Percentiles rank a stretch among this genome's conserved stretches.
These are phyloP conservation scores for Labia minor DNA, from an alignment of 2,888 invertebrate genomes.

Conservation along the genomic window DNA sequence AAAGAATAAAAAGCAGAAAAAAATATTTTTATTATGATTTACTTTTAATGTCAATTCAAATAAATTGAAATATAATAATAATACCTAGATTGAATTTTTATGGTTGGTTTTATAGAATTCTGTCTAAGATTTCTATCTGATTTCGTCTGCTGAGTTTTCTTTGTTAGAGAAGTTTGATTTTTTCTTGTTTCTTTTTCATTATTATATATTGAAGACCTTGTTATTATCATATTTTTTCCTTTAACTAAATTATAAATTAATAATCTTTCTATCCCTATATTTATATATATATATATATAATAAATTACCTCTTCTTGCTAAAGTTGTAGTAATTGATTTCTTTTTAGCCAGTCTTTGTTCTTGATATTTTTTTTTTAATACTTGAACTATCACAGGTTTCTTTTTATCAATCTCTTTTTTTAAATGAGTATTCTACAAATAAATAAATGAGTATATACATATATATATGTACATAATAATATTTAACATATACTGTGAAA, in stretches of 20 bases:
- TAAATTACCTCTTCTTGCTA: background rate
- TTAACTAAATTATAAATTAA: slow-evolving; percentile 24
- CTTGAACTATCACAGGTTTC: slow-evolving; percentile 38
- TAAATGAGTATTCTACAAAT: background rate
- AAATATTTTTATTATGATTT: background rate
- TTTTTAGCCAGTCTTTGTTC: slow-evolving; percentile 49
- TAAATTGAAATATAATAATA: too few species aligned
- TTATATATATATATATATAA: too few species aligned
- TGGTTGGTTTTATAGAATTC: slow-evolving; percentile 34
- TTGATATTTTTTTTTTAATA: slow-evolving; percentile 47
- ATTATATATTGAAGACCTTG: slow-evolving; percentile 36
- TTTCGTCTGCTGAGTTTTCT: slow-evolving; percentile 24
- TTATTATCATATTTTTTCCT: slow-evolving; percentile 36
- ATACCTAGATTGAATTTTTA: background rate
- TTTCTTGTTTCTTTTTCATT: slow-evolving; percentile 30
- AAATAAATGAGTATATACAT: too few species aligned
- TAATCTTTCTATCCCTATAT: too few species aligned
- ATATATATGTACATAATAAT: too few species aligned
- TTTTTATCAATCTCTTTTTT: slow-evolving; percentile 22
- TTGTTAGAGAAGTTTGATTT: slow-evolving; percentile 29
- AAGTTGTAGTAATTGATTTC: slow-evolving; percentile 30
- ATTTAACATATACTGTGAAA: too few species aligned
- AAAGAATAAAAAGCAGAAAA: background rate
- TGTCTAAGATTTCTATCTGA: slow-evolving; percentile 29
- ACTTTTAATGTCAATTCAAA: background rate